Evolutionary conservation across 2,797 vertebrate genomes (phyloP), one percentile per base, ranked within the genome.

Genomic region (Eulemur coronatus): DNA sequence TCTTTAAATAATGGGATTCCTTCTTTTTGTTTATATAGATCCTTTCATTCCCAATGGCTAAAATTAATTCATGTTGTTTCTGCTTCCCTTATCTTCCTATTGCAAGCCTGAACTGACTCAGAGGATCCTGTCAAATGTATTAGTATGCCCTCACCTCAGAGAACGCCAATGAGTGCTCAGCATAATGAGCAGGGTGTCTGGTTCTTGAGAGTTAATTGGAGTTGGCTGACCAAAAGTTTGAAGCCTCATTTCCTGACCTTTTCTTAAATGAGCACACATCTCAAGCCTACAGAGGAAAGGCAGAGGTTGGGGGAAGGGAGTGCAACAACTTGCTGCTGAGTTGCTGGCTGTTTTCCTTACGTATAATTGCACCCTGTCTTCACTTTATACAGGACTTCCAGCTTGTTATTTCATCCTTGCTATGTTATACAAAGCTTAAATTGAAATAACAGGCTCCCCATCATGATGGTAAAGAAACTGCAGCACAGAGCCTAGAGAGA

Each of bases 121-220:
- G 13, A 93, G 57, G 80, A 84, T 85, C 69, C 96, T 98, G 73
- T 73, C 69, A 97, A 43, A 72, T 48, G 0, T 24, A 33, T 94
- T 89, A 92, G 80, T 61, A 79, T 57, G 67, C 38, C 30, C 97
- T 97, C 93, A 95, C 92, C 96, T 87, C n/a, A 22, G 59, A 97
- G 97, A 98, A 97, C 78, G 93, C 96, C 90, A 79, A 92, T 94
- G 92, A 98, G 94, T 97, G 85, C 91, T 98, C 96, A 98, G 94
- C 92, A 93, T 97, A 98, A 98, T 97, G 87, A 97, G 73, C 96
- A 87, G 94, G 94, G 91, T 98, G 94, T 96, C 94, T 97, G 59
- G 81, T 97, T 98, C 94, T 96, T 95, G 96, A 95, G 93, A 93
- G 96, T 98, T 98, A 98, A 98, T 98, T 98, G 97, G 96, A 97